These are phyloP conservation scores for Microctenopoma stevenorrisi DNA, from an alignment of 2,797 vertebrate species.

Conservation along the genomic window DNA sequence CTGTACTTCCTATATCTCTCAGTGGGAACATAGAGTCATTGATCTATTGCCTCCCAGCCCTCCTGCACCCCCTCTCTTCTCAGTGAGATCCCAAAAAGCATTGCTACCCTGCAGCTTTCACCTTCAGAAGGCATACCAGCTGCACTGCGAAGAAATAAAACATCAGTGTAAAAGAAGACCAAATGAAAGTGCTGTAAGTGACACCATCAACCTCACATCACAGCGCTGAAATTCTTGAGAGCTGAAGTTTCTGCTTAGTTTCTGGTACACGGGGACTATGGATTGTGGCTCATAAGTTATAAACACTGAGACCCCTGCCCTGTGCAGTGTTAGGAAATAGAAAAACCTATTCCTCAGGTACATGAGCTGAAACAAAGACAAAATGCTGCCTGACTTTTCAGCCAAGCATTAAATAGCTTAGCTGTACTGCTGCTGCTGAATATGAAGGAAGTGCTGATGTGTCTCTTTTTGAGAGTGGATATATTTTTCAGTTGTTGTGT, in stretches of 20 bases:
- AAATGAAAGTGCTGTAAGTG: conserved; percentile 45
- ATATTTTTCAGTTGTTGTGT: conserved; percentile 42
- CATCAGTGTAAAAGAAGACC: conserved; percentile 40
- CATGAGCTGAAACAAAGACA: conserved; percentile 68
- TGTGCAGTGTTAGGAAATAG: conserved; percentile 48
- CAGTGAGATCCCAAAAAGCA: conserved; percentile 58
- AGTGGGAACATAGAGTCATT: conserved; percentile 69
- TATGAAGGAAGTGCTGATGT: conserved; percentile 54
- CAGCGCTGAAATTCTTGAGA: conserved; percentile 17
- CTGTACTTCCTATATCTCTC: conserved; percentile 70
- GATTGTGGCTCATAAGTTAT: conserved; percentile 48
- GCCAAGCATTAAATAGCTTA: conserved; percentile 65
- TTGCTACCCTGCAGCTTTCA: conserved; percentile 60
- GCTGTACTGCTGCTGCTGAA: conserved; percentile 38
- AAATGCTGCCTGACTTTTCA: conserved; percentile 59
- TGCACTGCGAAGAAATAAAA: conserved; percentile 48
- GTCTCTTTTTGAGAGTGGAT: conserved; percentile 32
- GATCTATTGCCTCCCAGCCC: conserved; percentile 69
- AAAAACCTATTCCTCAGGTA: conserved; percentile 61
- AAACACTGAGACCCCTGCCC: conserved; percentile 33
- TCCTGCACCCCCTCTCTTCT: conserved; percentile 29
- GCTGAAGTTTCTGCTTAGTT: conserved; percentile 27
- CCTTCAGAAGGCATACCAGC: conserved; percentile 54
- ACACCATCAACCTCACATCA: conserved; percentile 35
- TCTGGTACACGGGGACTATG: conserved; percentile 10